Percentiles rank a stretch among this genome's conserved stretches.
Conservation (phyloP, 1,140 invertebrate species). For the Drosophila mauritiana region DNA sequence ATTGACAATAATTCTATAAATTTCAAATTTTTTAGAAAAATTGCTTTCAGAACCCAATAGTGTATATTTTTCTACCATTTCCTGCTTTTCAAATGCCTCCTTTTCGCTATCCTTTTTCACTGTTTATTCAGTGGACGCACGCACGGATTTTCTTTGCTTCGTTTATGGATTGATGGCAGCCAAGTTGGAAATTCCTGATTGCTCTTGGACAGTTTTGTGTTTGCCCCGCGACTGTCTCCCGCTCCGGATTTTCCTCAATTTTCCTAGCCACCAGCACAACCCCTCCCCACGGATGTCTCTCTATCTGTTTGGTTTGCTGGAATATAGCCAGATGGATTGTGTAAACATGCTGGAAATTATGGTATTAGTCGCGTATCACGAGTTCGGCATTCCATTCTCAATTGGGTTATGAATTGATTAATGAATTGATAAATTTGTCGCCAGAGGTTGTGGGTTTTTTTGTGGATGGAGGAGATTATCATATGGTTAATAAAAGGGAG, state of each 20-base stretch:
- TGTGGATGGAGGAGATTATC: conserved; percentile 9
- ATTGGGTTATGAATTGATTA: conserved; percentile 53
- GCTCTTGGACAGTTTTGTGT: conserved; percentile 57
- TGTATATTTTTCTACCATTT: conserved; percentile 2
- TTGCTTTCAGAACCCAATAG: conserved; percentile 8
- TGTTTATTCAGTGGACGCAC: conserved; percentile 71
- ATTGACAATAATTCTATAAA: no score
- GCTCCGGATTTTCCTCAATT: not conserved
- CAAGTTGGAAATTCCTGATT: conserved; percentile 61
- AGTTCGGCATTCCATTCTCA: conserved; percentile 52
- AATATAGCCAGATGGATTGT: conserved; percentile 84
- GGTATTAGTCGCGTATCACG: conserved; percentile 65
- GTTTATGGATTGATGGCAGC: conserved; percentile 71
- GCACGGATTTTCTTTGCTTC: conserved; percentile 69
- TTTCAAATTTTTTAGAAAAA: not conserved
- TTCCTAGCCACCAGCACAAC: not conserved
- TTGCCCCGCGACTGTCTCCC: conserved; percentile 15
- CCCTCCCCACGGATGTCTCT: conserved; percentile 4
- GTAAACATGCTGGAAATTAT: conserved; percentile 82
- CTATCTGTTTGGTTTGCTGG: conserved; percentile 55
- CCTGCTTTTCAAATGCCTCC: conserved; percentile 4
- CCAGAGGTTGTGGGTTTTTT: conserved; percentile 7
- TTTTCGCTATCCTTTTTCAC: conserved; percentile 34
- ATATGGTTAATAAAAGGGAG: conserved; percentile 25
- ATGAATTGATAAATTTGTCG: conserved; percentile 55